These are phyloP conservation scores for Macrophya annulata DNA, from an alignment of 2,888 invertebrate genomes.

Conservation along the genomic window DNA sequence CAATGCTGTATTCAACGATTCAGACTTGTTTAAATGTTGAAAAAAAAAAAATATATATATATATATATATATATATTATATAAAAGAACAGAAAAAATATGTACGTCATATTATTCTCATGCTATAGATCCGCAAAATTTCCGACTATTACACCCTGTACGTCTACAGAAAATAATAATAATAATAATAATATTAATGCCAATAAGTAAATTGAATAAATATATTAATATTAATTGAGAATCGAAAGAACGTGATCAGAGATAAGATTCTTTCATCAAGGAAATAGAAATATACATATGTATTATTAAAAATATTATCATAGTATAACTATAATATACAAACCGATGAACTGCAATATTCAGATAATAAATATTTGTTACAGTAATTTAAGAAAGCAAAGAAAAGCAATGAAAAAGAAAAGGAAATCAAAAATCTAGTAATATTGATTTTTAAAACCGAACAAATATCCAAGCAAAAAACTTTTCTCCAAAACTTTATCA, in stretches of 20 bases:
- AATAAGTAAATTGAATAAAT: background rate
- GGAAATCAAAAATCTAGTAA: background rate
- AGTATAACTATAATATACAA: background rate
- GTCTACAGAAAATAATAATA: too few relatives aligned
- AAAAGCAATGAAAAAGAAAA: background rate
- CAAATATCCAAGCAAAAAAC: conserved; percentile 17
- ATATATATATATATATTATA: background rate
- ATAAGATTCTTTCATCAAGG: background rate
- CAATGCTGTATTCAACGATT: background rate
- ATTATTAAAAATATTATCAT: background rate
- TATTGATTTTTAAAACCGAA: conserved; percentile 20
- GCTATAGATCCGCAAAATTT: too few relatives aligned
- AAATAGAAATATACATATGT: background rate
- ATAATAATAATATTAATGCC: background rate
- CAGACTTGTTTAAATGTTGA: background rate
- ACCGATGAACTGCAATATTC: background rate
- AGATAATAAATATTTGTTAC: background rate
- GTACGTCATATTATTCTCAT: background rate
- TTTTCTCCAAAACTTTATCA: conserved; percentile 29
- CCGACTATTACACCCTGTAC: too few relatives aligned
- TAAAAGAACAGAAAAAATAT: background rate
- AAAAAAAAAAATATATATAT: background rate
- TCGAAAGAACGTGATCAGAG: background rate
- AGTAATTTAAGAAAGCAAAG: background rate
- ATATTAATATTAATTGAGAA: background rate